These are phyloP conservation scores for Chelonoidis abingdonii DNA, from an alignment of 2,113 vertebrate genomes.

Conservation along the genomic window DNA sequence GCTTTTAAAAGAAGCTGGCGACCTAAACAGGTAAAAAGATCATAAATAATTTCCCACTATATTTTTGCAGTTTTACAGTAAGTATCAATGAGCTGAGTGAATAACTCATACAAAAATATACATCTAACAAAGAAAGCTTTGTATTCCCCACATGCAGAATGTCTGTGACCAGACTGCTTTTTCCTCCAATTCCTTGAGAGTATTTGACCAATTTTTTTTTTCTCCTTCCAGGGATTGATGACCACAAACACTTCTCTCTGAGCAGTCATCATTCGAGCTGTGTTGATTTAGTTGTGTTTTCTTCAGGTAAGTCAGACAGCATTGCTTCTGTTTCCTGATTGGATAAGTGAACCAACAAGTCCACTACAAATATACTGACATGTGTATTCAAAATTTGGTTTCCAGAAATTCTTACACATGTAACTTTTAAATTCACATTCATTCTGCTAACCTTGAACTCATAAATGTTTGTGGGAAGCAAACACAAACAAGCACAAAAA, in stretches of 20 bases:
- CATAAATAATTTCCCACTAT: not conserved
- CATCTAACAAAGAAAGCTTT: not conserved
- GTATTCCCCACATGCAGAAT: not conserved
- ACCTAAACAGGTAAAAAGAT: conserved; percentile 76
- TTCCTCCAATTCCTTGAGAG: not conserved
- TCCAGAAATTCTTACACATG: not conserved
- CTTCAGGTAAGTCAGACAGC: not conserved
- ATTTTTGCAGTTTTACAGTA: not conserved
- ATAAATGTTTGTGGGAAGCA: not conserved
- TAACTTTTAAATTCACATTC: not conserved
- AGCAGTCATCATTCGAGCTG: not conserved
- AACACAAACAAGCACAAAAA: not conserved
- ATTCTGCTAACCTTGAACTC: not conserved
- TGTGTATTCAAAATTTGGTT: not conserved
- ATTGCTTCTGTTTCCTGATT: not conserved
- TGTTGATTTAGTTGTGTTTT: not conserved
- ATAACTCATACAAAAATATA: not conserved
- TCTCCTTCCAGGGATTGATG: not conserved
- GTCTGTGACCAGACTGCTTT: not conserved
- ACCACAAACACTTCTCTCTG: not conserved
- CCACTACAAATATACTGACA: not conserved
- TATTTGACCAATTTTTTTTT: not conserved
- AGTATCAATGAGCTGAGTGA: not conserved
- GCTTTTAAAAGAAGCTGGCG: conserved; percentile 97
- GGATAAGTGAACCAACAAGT: not conserved